Percentiles rank a stretch among this genome's conserved stretches.
Conservation (phyloP, 2,113 vertebrate genomes). For the Meles meles region DNA sequence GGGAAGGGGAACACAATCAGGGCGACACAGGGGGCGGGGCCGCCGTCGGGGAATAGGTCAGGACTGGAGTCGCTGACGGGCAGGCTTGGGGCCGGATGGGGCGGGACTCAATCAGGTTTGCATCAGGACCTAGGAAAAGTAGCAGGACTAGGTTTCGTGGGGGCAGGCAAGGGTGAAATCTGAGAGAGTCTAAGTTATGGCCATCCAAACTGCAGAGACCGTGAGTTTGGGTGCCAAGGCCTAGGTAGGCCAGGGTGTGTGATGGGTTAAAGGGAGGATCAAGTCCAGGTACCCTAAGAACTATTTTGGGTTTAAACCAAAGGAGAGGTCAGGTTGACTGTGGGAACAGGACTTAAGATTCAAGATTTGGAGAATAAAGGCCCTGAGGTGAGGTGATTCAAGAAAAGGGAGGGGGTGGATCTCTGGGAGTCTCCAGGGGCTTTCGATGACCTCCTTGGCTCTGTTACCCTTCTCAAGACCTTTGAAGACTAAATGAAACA, state of each 20-base stretch:
- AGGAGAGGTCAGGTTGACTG: background rate
- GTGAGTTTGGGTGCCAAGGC: background rate
- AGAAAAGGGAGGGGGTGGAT: background rate
- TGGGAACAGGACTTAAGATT: background rate
- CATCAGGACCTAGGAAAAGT: background rate
- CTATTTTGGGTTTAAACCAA: background rate
- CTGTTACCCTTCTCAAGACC: background rate
- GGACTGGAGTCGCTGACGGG: background rate
- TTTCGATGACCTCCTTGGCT: background rate
- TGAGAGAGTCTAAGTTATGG: background rate
- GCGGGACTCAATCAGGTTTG: background rate
- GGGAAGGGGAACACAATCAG: background rate
- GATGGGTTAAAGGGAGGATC: background rate
- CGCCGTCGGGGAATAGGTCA: background rate
- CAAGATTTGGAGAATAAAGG: conserved; percentile 1
- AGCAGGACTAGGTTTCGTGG: background rate
- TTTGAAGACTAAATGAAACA: background rate
- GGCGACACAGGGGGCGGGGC: background rate
- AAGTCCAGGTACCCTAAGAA: background rate
- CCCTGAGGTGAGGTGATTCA: background rate
- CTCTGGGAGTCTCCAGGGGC: background rate
- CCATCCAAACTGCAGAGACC: background rate
- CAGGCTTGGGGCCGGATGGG: background rate
- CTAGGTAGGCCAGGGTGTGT: background rate
- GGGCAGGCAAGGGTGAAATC: background rate